These are phyloP conservation scores for Meliscaeva auricollis DNA, from an alignment of 2,888 invertebrate genomes.

Conservation along the genomic window DNA sequence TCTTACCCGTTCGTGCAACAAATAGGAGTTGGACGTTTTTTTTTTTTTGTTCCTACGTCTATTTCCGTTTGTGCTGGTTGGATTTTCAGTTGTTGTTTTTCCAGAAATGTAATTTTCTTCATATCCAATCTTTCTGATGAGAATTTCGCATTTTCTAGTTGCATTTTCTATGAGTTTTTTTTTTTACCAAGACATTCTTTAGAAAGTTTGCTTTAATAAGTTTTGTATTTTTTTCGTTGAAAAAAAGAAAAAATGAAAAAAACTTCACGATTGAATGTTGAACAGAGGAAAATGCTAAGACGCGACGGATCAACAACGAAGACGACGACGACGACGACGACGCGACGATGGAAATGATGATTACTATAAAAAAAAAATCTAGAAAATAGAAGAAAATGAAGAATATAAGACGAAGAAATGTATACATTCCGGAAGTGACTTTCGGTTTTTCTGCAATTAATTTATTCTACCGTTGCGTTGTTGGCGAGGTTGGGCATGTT, in stretches of 20 bases:
- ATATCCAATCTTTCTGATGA: conserved; percentile 46
- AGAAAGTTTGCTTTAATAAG: conserved; percentile 44
- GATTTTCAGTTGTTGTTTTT: conserved; percentile 47
- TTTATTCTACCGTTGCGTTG: conserved; percentile 77
- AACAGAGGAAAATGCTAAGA: not conserved
- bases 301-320: not conserved
- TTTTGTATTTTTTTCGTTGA: conserved; percentile 25
- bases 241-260: conserved; percentile 3
- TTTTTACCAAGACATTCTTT: conserved; percentile 43
- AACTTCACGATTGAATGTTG: conserved; percentile 49
- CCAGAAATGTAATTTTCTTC: conserved; percentile 39
- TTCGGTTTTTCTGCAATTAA: conserved; percentile 81
- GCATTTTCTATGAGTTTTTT: conserved; percentile 43
- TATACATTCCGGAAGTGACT: conserved; percentile 81
- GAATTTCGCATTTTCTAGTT: conserved; percentile 68
- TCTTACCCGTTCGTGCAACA: conserved; percentile 45
- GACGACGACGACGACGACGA: too few species aligned
- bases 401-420: conserved; percentile 62
- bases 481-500: not conserved
- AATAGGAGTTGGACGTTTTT: conserved; percentile 52
- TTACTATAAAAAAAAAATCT: conserved; percentile 33
- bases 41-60: conserved; percentile 17
- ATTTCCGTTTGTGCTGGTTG: conserved; percentile 53
- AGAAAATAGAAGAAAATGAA: conserved; percentile 10
- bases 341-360: conserved; percentile 37